Evolutionary conservation across 2,113 vertebrate genomes (phyloP).

Genomic region (Verasper variegatus): DNA sequence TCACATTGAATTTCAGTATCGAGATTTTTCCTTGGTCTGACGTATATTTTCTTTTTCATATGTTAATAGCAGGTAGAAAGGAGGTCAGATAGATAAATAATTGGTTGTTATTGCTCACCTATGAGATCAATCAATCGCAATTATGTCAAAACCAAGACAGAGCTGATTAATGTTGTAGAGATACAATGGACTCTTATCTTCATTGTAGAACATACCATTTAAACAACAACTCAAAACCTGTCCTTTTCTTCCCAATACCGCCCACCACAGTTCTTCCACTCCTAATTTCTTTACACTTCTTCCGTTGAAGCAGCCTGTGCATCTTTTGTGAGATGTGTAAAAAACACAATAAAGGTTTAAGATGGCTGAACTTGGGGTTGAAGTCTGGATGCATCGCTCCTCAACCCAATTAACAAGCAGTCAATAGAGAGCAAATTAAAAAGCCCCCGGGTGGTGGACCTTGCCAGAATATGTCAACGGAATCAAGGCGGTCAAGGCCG

Average conservation of each 20-base stretch:
- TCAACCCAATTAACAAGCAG: conserved; percentile 83
- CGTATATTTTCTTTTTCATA: neutral
- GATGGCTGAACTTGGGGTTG: conserved; percentile 73
- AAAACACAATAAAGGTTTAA: conserved; percentile 78
- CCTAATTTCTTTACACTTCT: conserved; percentile 22
- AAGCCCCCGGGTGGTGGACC: conserved; percentile 75
- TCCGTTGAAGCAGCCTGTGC: conserved; percentile 37
- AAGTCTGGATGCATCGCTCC: conserved; percentile 79
- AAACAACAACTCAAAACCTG: conserved; percentile 35
- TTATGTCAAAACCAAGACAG: conserved; percentile 7
- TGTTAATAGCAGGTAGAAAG: neutral
- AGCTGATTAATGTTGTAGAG: conserved; percentile 47
- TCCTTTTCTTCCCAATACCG: conserved; percentile 32
- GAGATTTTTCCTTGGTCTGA: neutral
- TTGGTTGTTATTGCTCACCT: neutral
- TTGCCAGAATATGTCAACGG: conserved; percentile 72
- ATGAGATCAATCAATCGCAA: neutral
- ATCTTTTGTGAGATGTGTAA: conserved; percentile 69
- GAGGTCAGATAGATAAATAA: neutral
- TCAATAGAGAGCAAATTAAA: conserved; percentile 86
- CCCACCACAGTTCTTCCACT: conserved; percentile 37
- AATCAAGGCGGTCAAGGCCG: conserved; percentile 76
- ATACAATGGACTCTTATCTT: conserved; percentile 30
- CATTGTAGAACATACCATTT: conserved; percentile 19
- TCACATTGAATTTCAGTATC: neutral